Conservation (phyloP, 2,113 vertebrate genomes). For the Pteronura brasiliensis region DNA sequence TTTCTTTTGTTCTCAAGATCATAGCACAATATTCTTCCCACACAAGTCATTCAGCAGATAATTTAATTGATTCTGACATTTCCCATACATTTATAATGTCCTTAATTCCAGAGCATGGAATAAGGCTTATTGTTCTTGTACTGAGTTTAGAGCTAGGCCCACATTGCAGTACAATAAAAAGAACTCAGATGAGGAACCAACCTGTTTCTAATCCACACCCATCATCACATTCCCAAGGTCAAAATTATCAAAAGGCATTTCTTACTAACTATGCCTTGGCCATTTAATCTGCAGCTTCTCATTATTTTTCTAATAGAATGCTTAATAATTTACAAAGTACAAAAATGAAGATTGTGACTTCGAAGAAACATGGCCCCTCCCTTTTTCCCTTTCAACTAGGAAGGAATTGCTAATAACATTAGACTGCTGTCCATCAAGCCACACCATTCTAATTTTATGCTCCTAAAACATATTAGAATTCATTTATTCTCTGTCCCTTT, state of each 20-base stretch:
- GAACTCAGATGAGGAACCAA: not conserved
- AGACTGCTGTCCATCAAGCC: constrained; percentile 56
- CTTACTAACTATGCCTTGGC: constrained; percentile 43
- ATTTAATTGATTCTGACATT: constrained; percentile 27
- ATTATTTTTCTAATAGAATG: constrained; percentile 75
- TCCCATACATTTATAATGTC: not conserved
- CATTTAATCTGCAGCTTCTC: constrained; percentile 60
- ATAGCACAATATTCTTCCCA: not conserved
- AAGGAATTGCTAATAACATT: constrained; percentile 66
- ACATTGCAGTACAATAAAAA: not conserved
- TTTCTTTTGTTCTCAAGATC: not conserved
- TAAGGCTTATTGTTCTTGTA: not conserved
- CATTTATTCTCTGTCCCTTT: constrained; percentile 54
- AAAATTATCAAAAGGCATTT: constrained; percentile 55
- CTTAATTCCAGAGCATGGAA: not conserved
- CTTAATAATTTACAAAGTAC: constrained; percentile 76
- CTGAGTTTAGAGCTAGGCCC: not conserved
- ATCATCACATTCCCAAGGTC: constrained; percentile 40
- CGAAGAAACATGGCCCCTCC: constrained; percentile 55
- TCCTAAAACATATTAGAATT: constrained; percentile 51
- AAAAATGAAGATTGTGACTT: constrained; percentile 69
- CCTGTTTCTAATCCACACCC: constrained; percentile 8
- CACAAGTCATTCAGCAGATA: not conserved
- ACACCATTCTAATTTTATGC: constrained; percentile 54
- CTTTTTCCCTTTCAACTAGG: constrained; percentile 46